Evolutionary conservation across 2,888 invertebrate species (phyloP).

Genomic region (Invenusta paracnida): DNA sequence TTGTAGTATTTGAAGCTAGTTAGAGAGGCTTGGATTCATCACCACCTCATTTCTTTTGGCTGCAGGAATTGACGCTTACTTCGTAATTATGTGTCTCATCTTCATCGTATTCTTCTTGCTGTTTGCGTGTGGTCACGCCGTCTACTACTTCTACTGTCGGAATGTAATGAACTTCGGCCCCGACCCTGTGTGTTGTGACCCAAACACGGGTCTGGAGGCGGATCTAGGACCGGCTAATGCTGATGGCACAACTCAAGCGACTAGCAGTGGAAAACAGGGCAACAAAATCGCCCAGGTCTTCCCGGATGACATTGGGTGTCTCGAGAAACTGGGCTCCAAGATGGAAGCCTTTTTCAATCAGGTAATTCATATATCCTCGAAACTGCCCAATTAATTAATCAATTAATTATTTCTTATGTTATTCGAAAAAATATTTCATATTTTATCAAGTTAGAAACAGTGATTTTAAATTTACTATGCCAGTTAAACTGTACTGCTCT

Average conservation of each 20-base stretch:
- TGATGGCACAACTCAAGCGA: no score
- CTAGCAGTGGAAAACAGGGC: background rate
- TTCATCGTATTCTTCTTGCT: slow-evolving; percentile 36
- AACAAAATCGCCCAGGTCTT: background rate
- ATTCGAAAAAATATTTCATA: no score
- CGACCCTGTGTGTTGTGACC: background rate
- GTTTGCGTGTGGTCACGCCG: background rate
- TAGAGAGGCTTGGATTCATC: no score
- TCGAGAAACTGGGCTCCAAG: slow-evolving; percentile 35
- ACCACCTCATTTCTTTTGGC: background rate
- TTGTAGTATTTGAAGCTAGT: no score
- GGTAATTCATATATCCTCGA: background rate
- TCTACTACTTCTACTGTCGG: background rate
- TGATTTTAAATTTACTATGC: no score
- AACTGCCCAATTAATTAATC: no score
- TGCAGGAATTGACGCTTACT: slow-evolving; percentile 37
- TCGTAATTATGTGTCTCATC: slow-evolving; percentile 11
- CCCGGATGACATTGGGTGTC: slow-evolving; percentile 34
- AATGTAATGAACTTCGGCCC: background rate
- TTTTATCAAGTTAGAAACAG: no score
- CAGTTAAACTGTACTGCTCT: no score
- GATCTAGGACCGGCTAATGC: background rate
- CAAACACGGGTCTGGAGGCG: background rate
- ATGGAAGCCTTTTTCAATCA: slow-evolving; percentile 1
- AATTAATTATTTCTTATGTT: no score